Conservation (phyloP, 2,113 vertebrate genomes). For the Cavia porcellus region DNA sequence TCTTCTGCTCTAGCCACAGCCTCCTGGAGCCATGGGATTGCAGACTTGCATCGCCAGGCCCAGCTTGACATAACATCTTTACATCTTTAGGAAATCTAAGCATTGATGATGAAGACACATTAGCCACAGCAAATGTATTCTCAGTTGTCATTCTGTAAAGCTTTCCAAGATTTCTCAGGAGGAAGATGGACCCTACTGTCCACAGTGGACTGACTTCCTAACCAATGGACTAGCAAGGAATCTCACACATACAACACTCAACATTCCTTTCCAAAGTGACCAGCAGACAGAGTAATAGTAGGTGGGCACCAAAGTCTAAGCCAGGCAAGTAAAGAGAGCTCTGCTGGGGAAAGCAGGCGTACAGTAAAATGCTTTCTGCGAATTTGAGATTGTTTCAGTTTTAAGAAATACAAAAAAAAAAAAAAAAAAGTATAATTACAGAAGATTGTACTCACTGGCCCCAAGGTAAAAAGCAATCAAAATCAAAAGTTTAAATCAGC, state of each 20-base stretch:
- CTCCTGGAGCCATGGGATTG: not conserved
- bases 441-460: constrained; percentile 20
- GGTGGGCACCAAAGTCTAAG: not conserved
- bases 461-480: constrained; percentile 33
- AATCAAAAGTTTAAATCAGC: constrained; percentile 53
- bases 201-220: not conserved
- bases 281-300: not conserved
- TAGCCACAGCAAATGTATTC: not conserved
- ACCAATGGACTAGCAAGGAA: not conserved
- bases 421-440: constrained; percentile 12
- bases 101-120: not conserved
- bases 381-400: not conserved
- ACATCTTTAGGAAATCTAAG: not conserved
- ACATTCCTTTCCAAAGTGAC: not conserved
- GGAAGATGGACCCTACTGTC: not conserved
- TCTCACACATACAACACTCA: not conserved
- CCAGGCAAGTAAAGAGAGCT: not conserved
- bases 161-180: not conserved
- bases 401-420: not conserved
- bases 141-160: not conserved
- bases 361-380: not conserved
- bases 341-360: not conserved
- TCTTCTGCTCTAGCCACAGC: not conserved
- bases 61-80: not conserved
- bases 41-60: not conserved